Percentiles rank a stretch among this genome's conserved stretches.
These are phyloP conservation scores for Manis javanica DNA, from an alignment of 2,797 vertebrate species.

Conservation along the genomic window DNA sequence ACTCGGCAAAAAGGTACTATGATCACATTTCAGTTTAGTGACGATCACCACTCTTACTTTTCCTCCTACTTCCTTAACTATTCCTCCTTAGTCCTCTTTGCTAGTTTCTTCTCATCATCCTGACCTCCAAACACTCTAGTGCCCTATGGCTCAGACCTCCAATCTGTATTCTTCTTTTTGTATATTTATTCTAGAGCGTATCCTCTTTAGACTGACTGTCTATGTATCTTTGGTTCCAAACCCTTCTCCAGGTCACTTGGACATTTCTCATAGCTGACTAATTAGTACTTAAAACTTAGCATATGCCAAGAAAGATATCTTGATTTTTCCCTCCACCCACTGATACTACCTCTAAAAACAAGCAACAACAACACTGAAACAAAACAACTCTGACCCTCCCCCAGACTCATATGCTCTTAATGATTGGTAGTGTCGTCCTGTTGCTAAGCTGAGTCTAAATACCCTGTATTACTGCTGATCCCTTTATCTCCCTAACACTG, in stretches of 20 bases:
- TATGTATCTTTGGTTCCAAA: background rate
- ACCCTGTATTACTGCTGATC: background rate
- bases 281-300: background rate
- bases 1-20: background rate
- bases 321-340: fast-evolving
- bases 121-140: background rate
- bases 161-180: background rate
- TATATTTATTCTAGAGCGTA: background rate
- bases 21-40: background rate
- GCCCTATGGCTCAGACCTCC: background rate
- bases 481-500: background rate
- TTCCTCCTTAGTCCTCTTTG: background rate
- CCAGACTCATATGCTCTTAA: background rate
- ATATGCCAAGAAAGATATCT: background rate
- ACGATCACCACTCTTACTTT: background rate
- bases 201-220: background rate
- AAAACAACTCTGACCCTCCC: background rate
- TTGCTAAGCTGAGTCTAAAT: background rate
- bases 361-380: background rate
- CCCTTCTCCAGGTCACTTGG: background rate
- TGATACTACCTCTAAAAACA: background rate
- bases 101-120: background rate
- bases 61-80: background rate
- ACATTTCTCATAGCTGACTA: background rate
- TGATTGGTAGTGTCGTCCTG: too few species aligned